Base-by-base conservation (phyloP, 2,888 invertebrate genomes). In the Agelastica alni region DNA sequence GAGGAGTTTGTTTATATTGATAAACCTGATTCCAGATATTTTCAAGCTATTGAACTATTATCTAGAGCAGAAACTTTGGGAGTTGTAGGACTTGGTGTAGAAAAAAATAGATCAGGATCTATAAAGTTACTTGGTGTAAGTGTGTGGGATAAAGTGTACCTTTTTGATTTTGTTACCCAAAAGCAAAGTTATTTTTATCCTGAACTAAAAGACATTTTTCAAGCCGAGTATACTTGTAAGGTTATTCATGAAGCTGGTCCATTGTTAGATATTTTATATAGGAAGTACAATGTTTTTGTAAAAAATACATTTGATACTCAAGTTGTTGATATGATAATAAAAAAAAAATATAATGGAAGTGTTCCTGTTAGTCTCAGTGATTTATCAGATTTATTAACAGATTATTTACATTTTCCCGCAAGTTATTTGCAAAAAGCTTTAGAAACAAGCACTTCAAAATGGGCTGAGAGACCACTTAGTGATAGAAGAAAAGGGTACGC, bases 231-330 rank as follows among this genome's bases (percentile, higher is more conserved):
- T 46, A 53, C 63, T 4, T 60, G 60, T 12, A 67, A 67, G 52
- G 62, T 67, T 5, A 61, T 67, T 1, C 63, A 67, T 47, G 60
- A 60, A 49, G 60, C 61, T 51, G 61, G 65, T 4, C 59, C 59
- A 17, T 31, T 64, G 14, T 53, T 64, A 14, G 65, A 65, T 51
- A 48, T 61, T 36, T 57, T 67, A 2, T 58, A 58, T 51, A 51
- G 60, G 26, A 46, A 53, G 7, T 65, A 65, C 28, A 57, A 60
- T 12, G 58, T 64, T 12, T 62, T 58, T 45, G 34, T 60, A 4
- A 53, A 53, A 32, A 64, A 65, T 41, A 54, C 46, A 34, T 67
- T 65, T 45, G 65, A 67, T 26, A 62, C 61, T 2, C 63, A 65
- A 48, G 53, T 62, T 9, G 64, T 64, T 5, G 66, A 67, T 28